Conservation (phyloP, 2,113 vertebrate genomes). For the Rhombomys opimus region DNA sequence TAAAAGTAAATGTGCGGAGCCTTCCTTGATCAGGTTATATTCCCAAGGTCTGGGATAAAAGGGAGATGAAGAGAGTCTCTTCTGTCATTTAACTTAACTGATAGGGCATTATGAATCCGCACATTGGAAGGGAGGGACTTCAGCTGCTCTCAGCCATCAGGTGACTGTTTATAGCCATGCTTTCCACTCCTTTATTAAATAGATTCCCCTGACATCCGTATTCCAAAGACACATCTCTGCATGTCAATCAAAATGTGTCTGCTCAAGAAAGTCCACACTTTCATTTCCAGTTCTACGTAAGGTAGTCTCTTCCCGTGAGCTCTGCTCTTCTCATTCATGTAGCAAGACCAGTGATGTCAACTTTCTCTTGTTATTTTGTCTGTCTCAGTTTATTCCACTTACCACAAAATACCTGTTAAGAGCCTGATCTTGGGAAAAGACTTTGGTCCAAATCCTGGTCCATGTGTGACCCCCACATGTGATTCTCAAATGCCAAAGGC, state of each 20-base stretch:
- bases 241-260: neutral
- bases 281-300: neutral
- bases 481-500: neutral
- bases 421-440: neutral
- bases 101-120: neutral
- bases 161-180: neutral
- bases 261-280: neutral
- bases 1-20: neutral
- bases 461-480: neutral
- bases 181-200: neutral
- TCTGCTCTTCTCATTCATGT: neutral
- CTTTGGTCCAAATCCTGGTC: neutral
- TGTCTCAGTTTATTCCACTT: neutral
- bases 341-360: neutral
- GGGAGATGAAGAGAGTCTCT: neutral
- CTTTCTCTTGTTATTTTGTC: neutral
- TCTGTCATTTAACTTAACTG: neutral
- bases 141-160: neutral
- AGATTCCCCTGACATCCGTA: neutral
- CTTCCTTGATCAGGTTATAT: neutral
- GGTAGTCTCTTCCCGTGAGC: neutral
- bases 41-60: neutral
- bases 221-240: neutral
- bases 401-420: neutral
- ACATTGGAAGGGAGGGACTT: neutral